Base-by-base conservation (phyloP, 2,888 invertebrate species). In the Odontomyia ornata region DNA sequence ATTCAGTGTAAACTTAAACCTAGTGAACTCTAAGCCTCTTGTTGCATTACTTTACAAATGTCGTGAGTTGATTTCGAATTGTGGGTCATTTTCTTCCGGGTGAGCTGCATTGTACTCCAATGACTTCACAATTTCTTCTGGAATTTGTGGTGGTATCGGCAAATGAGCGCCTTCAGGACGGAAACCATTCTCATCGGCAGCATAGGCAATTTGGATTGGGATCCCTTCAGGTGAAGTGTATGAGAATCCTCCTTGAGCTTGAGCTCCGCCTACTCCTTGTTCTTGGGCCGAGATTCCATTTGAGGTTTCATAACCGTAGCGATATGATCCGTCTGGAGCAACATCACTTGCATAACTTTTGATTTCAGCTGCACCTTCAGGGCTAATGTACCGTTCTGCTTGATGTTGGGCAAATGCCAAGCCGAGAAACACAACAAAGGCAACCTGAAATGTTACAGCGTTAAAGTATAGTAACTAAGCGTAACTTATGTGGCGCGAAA, bases 271-370 rank as follows among this genome's bases (percentile, higher is more conserved):
- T 18, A 81, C 84, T 79, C 91, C 92, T 21, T 82, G 80, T 81
- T 91, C 91, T 80, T 90, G 88, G 4, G 84, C 90, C 0, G 83
- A 77, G 82, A 92, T 92, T 18, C 91, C 91, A 82, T 92, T 91
- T n/a, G 87, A 86, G 79, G 91, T 91, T 80, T 90, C 86, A 82
- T 83, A 91, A 5, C 78, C 76, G 82, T 85, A 89, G 0, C 81
- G 76, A 84, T 85, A 91, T 64, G 83, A 81, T 23, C 87, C 69
- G n/a, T 69, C 69, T 23, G 69, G 69, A 25, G 23, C 25, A 47
- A 15, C 25, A 47, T 69, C 47, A 15, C 69, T 69, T 23, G 47
- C 69, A 25, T 69, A 69, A 43, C 69, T 69, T 25, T 69, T 69
- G 7, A 69, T 83, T 78, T 90, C 90, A 75, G 69, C 69, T 30